Percentiles rank a stretch among this genome's conserved stretches.
These are phyloP conservation scores for Epirrhoe alternata DNA, from an alignment of 2,888 invertebrate species.

Conservation along the genomic window DNA sequence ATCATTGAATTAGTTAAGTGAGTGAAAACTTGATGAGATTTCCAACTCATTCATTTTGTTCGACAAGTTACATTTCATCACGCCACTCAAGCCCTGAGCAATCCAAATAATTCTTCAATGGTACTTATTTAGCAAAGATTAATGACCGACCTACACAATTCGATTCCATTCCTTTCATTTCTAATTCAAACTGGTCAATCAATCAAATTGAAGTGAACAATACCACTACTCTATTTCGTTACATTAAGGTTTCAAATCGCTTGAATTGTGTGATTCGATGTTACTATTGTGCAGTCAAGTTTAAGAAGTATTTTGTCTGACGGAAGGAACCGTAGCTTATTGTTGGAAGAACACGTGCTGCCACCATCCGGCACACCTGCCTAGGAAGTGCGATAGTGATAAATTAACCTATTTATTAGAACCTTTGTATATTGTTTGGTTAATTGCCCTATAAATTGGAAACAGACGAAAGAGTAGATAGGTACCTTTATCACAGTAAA, in stretches of 20 bases:
- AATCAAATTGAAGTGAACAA: conserved; percentile 56
- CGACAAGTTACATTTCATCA: conserved; percentile 16
- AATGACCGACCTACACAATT: conserved; percentile 58
- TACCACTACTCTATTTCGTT: conserved; percentile 32
- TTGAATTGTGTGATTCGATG: conserved; percentile 17
- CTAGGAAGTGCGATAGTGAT: conserved; percentile 56
- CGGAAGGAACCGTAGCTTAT: conserved; percentile 67
- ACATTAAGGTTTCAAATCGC: conserved; percentile 18
- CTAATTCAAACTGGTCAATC: conserved; percentile 62
- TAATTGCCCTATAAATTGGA: conserved; percentile 7
- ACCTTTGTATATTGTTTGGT: conserved; percentile 46
- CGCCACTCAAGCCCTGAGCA: conserved; percentile 10
- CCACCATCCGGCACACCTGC: conserved; percentile 69
- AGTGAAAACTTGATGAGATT: background rate
- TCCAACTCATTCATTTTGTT: background rate
- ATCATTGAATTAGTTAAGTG: too few relatives aligned
- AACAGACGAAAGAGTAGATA: background rate
- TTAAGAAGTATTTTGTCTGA: conserved; percentile 46
- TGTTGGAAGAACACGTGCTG: conserved; percentile 58
- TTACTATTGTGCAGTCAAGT: conserved; percentile 41
- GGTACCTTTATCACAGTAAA: background rate
- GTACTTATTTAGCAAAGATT: conserved; percentile 55
- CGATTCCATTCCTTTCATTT: conserved; percentile 57
- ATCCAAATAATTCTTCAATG: conserved; percentile 41
- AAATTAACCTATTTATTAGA: conserved; percentile 55